phyloP scores from a whole-genome alignment of 1,140 invertebrate genomes.

The Neodiprion lecontei region DNA sequence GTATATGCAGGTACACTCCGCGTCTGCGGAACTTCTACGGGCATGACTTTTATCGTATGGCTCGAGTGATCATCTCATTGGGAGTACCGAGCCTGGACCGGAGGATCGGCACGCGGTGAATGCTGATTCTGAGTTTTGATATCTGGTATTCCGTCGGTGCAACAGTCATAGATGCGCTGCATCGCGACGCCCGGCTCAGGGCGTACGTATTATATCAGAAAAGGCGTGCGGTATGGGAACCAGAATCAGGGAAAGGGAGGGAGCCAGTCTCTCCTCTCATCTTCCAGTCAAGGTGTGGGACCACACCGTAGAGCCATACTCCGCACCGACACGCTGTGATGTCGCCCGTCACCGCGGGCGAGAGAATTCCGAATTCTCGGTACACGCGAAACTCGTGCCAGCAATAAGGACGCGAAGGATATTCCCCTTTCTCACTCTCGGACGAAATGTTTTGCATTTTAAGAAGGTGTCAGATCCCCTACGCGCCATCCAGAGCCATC shows the following conservation, averaged over 20 bases:
- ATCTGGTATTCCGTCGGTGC: too few relatives aligned
- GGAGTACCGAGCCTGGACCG: too few relatives aligned
- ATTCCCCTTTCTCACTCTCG: conserved; percentile 25
- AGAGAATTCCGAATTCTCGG: not conserved
- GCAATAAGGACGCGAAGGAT: conserved; percentile 44
- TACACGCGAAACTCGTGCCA: conserved; percentile 37
- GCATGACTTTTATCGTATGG: too few relatives aligned
- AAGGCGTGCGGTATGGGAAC: not conserved
- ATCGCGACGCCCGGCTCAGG: not conserved
- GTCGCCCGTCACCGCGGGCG: too few relatives aligned
- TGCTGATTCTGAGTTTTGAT: too few relatives aligned
- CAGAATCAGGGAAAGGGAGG: not conserved
- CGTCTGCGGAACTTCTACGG: too few relatives aligned
- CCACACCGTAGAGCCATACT: not conserved
- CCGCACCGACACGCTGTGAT: not conserved
- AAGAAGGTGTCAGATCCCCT: conserved; percentile 56
- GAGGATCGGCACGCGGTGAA: too few relatives aligned
- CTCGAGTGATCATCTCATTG: too few relatives aligned
- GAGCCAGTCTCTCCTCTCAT: not conserved
- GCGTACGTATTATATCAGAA: not conserved
- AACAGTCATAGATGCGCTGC: too few relatives aligned
- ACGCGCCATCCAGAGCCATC: conserved; percentile 43
- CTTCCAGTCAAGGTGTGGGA: not conserved
- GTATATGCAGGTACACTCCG: too few relatives aligned
- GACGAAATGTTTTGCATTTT: conserved; percentile 60